Conservation (phyloP, 1,140 invertebrate genomes). For the Nasonia vitripennis region DNA sequence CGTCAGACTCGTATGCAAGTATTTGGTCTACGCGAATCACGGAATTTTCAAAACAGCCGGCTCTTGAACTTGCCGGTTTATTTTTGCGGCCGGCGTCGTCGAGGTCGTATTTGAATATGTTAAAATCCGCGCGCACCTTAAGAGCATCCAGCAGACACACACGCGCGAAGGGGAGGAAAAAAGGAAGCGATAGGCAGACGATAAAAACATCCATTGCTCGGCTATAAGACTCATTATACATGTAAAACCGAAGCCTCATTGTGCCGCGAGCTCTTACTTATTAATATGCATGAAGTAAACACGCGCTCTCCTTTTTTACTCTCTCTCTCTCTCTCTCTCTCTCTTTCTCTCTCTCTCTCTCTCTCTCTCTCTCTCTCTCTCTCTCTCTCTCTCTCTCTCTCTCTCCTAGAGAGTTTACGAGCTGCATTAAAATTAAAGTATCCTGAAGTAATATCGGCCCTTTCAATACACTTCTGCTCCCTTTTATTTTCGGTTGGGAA, state of each 20-base stretch:
- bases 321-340: no score
- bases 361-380: no score
- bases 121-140: neutral
- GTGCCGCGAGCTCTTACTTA: neutral
- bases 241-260: conserved; percentile 15
- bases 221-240: conserved; percentile 13
- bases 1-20: neutral
- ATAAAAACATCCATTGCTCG: neutral
- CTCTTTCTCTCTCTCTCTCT: no score
- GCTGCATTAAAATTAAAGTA: neutral
- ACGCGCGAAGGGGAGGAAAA: no score
- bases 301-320: neutral
- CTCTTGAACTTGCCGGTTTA: neutral
- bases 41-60: neutral
- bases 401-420: neutral
- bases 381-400: no score
- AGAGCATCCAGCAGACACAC: no score
- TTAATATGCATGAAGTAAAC: conserved; percentile 19
- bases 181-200: neutral
- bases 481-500: no score
- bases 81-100: neutral
- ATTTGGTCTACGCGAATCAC: no score
- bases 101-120: neutral
- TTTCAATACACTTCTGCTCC: no score
- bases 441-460: neutral